Conservation (phyloP, 2,888 invertebrate genomes). For the Dryobotodes eremita region DNA sequence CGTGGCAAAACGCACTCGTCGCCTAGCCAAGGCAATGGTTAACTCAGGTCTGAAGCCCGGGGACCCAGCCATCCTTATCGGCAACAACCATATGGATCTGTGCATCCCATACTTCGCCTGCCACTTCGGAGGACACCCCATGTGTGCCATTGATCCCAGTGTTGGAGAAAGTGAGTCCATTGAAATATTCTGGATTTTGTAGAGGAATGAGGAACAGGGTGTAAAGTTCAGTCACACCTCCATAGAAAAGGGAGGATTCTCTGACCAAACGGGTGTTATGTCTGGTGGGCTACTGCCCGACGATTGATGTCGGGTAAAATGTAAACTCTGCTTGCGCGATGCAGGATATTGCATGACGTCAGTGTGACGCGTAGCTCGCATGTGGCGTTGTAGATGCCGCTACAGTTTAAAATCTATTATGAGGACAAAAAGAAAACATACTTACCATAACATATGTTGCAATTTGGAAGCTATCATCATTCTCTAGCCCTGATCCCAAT, state of each 20-base stretch:
- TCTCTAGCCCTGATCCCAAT: neutral
- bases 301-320: too few relatives aligned
- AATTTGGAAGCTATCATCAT: neutral
- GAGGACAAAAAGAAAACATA: neutral
- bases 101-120: conserved; percentile 76
- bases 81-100: conserved; percentile 75
- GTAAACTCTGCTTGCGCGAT: too few relatives aligned
- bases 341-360: too few relatives aligned
- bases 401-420: neutral
- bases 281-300: too few relatives aligned
- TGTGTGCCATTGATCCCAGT: conserved; percentile 73
- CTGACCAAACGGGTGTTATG: too few relatives aligned
- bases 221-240: too few relatives aligned
- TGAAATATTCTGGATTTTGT: neutral
- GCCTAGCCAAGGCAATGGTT: conserved; percentile 74
- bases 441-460: neutral
- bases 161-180: conserved; percentile 66
- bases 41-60: conserved; percentile 73
- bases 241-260: too few relatives aligned
- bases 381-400: too few relatives aligned
- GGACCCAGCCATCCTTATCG: conserved; percentile 74
- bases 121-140: conserved; percentile 72
- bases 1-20: conserved; percentile 71
- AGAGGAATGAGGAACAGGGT: too few relatives aligned
- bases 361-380: too few relatives aligned